Base-by-base conservation (phyloP, 2,797 vertebrate species). In the Mus caroli region DNA sequence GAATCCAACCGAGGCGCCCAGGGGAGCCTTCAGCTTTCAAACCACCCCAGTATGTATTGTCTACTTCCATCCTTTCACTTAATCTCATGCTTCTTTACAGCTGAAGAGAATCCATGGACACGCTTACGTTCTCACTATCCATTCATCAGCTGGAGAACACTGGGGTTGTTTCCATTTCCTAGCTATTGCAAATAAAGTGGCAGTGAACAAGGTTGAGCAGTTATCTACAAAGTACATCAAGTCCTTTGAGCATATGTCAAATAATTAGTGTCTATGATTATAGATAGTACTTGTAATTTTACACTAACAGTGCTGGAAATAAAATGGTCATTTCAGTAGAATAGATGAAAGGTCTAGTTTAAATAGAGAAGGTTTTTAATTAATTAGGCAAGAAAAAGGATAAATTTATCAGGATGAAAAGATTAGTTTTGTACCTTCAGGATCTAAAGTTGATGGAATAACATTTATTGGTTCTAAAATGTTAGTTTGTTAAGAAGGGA, bases 351-450 rank as follows among this genome's bases (percentile, higher is more conserved):
- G 1, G 13, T 50, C 43, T 7, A 22, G 19, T 43, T 50, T 91
- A 75, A 93, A 50, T 75, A 86, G 94, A 84, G 89, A 43, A 62
- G 19, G 34, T 67, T 94, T 52, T 69, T 94, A 28, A 43, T 26
- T 73, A 20, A 78, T 75, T 20, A 73, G 60, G 46, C 62, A 58
- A 67, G 37, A 73, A 64, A 73, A 73, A 76, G 52, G 79, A 78
- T 6, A 78, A 43, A 80, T 67, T 69, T 82, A 10, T 79, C 31
- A 71, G 28, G 62, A 79, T 78, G n/a, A 92, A 82, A n/a, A 94
- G 34, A 40, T 91, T 96, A 34, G 40, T 77, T 90, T 97, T 90
- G 24, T 26, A 82, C 31, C 7, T 80, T 13, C 62, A 83, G 50
- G 77, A 86, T 92, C 88, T 58, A 37, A 79, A 87, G 54, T 75